Percentiles rank a stretch among this genome's conserved stretches.
Evolutionary conservation across 2,888 invertebrate genomes (phyloP).

Genomic region (Dolichopus griseipennis): DNA sequence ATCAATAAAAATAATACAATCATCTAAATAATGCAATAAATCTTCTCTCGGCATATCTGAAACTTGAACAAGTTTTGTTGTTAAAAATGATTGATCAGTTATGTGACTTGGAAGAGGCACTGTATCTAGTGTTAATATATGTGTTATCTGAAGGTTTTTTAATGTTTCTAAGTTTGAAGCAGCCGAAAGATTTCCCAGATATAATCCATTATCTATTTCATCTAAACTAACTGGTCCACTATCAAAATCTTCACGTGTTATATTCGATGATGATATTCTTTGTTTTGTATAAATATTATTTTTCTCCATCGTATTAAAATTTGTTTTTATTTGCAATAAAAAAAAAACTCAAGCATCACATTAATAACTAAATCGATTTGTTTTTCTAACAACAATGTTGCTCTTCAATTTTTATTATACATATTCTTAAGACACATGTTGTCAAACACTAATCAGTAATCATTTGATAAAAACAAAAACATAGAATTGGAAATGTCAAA

Average conservation of each 20-base stretch:
- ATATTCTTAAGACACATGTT: too few relatives aligned
- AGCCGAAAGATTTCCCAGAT: constrained; percentile 66
- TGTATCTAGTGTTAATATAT: constrained; percentile 75
- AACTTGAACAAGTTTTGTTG: constrained; percentile 67
- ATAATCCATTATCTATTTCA: constrained; percentile 39
- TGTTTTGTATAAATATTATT: constrained; percentile 9
- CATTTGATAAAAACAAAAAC: too few relatives aligned
- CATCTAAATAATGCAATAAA: constrained; percentile 67
- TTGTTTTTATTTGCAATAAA: background rate
- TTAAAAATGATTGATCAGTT: constrained; percentile 56
- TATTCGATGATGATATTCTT: constrained; percentile 24
- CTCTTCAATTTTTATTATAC: too few relatives aligned
- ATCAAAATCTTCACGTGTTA: constrained; percentile 40
- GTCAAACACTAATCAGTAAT: too few relatives aligned
- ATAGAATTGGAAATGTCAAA: too few relatives aligned
- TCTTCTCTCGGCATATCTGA: constrained; percentile 81
- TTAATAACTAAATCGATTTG: too few relatives aligned
- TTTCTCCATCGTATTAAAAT: background rate
- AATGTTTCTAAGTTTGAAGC: constrained; percentile 64
- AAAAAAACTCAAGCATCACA: too few relatives aligned
- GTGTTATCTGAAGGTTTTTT: constrained; percentile 57
- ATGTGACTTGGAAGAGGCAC: constrained; percentile 72
- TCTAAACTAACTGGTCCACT: constrained; percentile 43
- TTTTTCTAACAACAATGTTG: too few relatives aligned
- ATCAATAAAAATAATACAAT: constrained; percentile 67